Percentiles rank a stretch among this genome's conserved stretches.
Evolutionary conservation across 2,797 vertebrate genomes (phyloP).

Genomic region (Crocidura indochinensis): DNA sequence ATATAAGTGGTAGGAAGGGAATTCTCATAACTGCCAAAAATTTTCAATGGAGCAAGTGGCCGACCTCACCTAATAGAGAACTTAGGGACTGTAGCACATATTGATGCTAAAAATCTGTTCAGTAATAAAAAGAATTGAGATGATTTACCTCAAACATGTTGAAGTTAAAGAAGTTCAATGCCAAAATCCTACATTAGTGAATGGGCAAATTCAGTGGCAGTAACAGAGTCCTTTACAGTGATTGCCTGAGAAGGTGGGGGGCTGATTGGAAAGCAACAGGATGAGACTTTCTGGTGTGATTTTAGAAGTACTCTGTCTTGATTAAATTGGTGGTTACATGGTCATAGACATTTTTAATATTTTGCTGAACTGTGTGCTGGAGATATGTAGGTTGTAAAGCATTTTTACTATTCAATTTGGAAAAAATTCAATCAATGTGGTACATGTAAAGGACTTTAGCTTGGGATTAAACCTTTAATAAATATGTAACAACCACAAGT

Average conservation of each 20-base stretch:
- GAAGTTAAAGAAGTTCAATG: background rate
- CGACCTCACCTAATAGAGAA: background rate
- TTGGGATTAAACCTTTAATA: background rate
- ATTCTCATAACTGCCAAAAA: conserved; percentile 43
- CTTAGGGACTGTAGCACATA: background rate
- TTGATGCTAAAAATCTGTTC: background rate
- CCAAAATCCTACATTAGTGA: background rate
- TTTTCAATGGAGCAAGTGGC: background rate
- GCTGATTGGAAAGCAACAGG: background rate
- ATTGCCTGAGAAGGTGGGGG: background rate
- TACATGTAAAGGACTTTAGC: background rate
- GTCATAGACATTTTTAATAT: background rate
- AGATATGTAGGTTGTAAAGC: background rate
- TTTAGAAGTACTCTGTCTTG: conserved; percentile 14
- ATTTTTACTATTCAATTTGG: background rate
- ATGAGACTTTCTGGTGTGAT: conserved; percentile 23
- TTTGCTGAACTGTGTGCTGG: background rate
- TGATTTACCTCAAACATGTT: background rate
- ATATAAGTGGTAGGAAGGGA: background rate
- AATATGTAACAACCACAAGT: background rate
- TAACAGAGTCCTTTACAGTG: background rate
- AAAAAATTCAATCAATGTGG: background rate
- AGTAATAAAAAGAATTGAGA: background rate
- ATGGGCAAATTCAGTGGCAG: background rate
- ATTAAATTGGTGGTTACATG: background rate